These are phyloP conservation scores for Hydrolagus colliei DNA, from an alignment of 2,797 vertebrate genomes.

Conservation along the genomic window DNA sequence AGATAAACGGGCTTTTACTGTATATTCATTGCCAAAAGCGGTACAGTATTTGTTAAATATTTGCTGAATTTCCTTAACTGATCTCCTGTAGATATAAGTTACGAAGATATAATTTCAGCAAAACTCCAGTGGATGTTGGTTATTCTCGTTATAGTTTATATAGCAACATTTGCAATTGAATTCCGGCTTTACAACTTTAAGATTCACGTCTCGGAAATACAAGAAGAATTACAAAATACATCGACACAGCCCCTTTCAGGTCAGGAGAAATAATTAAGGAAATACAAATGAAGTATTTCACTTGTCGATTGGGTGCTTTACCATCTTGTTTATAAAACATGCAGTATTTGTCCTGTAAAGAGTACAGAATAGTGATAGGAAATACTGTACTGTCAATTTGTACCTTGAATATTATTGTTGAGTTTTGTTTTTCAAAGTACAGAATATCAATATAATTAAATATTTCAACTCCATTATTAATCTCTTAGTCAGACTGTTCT, in stretches of 20 bases:
- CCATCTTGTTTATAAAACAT: too few species aligned
- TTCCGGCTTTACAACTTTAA: constrained; percentile 76
- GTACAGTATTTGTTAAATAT: background rate
- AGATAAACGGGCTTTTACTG: too few species aligned
- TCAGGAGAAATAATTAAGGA: background rate
- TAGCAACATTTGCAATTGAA: constrained; percentile 74
- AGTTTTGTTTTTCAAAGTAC: background rate
- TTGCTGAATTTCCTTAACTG: constrained; percentile 52
- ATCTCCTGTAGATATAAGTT: too few species aligned
- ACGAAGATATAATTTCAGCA: constrained; percentile 49
- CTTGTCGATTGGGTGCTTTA: too few species aligned
- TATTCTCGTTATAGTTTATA: constrained; percentile 76
- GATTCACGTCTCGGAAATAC: constrained; percentile 62
- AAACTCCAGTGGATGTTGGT: constrained; percentile 79
- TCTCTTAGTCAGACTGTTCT: background rate
- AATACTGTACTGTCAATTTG: background rate
- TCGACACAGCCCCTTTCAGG: constrained; percentile 53
- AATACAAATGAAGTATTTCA: background rate
- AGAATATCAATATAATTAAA: background rate
- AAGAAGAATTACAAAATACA: constrained; percentile 62
- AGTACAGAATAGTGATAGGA: background rate
- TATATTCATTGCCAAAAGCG: background rate
- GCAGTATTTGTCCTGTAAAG: background rate
- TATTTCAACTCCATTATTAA: background rate
- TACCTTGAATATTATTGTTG: background rate